These are phyloP conservation scores for Macrophya annulata DNA, from an alignment of 2,888 invertebrate species.

Conservation along the genomic window DNA sequence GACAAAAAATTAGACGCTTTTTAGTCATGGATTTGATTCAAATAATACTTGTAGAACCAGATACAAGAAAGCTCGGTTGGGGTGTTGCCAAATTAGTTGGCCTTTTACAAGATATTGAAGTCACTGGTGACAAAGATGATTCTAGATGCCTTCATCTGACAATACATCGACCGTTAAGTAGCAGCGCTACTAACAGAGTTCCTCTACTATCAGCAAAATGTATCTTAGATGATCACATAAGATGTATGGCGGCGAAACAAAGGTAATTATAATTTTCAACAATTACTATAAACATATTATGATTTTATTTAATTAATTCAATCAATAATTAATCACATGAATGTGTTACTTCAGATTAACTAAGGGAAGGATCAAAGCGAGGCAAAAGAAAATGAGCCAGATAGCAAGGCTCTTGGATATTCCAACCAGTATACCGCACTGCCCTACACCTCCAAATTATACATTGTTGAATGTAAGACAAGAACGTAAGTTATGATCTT, in stretches of 20 bases:
- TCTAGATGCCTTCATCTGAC: constrained; percentile 97
- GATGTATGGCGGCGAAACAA: constrained; percentile 99
- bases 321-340: background rate
- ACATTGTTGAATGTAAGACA: constrained; percentile 73
- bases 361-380: constrained; percentile 94
- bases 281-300: background rate
- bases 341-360: constrained; percentile 69
- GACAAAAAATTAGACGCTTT: constrained; percentile 94
- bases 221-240: constrained; percentile 98
- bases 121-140: constrained; percentile 97
- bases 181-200: constrained; percentile 86
- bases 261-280: constrained; percentile 81
- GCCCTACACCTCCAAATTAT: constrained; percentile 77
- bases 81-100: constrained; percentile 98
- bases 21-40: constrained; percentile 97
- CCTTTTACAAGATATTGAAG: constrained; percentile 97
- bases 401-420: constrained; percentile 96
- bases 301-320: background rate
- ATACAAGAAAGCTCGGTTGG: constrained; percentile 96
- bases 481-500: constrained; percentile 71
- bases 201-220: constrained; percentile 95
- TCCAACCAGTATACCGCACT: constrained; percentile 80
- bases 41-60: constrained; percentile 98
- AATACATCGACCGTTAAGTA: constrained; percentile 90
- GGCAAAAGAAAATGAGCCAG: constrained; percentile 98